phyloP scores from a whole-genome alignment of 2,113 vertebrate species.

The Cyphomyrus plagiostoma region DNA sequence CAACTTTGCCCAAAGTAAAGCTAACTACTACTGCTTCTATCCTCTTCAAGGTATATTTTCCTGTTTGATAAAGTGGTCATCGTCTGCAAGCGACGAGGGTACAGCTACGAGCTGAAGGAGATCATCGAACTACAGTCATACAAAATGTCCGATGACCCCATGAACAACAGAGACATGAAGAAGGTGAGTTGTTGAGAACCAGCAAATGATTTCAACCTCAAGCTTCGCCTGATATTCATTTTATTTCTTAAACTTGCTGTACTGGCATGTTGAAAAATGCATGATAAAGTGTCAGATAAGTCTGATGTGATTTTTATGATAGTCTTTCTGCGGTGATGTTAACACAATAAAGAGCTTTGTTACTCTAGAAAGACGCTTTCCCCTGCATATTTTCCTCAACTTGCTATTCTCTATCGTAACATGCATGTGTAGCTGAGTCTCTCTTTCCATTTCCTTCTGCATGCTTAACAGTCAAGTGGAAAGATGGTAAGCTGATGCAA shows the following conservation, averaged over 20 bases:
- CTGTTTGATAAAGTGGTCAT: slow-evolving; percentile 98
- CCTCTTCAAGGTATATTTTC: slow-evolving; percentile 82
- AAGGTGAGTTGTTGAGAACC: slow-evolving; percentile 64
- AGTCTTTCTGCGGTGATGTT: background rate
- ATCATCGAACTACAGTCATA: slow-evolving; percentile 88
- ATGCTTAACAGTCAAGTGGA: slow-evolving; percentile 88
- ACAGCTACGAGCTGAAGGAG: slow-evolving; percentile 93
- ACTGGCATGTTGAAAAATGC: background rate
- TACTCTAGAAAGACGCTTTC: background rate
- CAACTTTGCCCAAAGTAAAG: background rate
- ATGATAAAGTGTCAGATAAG: background rate
- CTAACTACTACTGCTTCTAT: background rate
- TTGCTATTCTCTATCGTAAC: background rate
- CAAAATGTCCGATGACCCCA: slow-evolving; percentile 93
- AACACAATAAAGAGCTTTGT: background rate
- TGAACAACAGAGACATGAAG: slow-evolving; percentile 91
- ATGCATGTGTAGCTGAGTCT: slow-evolving; percentile 66
- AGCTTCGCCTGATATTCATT: background rate
- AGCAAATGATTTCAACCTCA: background rate
- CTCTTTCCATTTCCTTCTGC: slow-evolving; percentile 58
- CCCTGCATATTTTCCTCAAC: background rate
- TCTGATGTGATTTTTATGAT: background rate
- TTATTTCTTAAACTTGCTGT: background rate
- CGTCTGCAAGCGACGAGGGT: slow-evolving; percentile 90
- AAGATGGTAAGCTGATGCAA: slow-evolving; percentile 87